Base-by-base conservation (phyloP, 1,140 invertebrate genomes). In the Calliopsis andreniformis region DNA sequence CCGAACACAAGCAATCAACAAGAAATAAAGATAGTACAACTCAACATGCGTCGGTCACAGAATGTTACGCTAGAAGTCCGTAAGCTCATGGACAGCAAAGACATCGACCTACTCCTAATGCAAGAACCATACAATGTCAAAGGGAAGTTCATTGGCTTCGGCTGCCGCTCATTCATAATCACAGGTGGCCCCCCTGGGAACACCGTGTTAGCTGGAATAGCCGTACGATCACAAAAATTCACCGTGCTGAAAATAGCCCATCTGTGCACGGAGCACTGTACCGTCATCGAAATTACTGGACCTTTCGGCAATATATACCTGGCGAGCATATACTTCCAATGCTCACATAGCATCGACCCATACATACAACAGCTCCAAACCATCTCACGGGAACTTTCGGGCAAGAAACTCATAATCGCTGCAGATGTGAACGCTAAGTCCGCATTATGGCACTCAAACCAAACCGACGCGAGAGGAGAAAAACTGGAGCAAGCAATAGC, bases 71-170 rank as follows among this genome's bases (percentile, higher is more conserved):
- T 43, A 4, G 59, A 62, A 25, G 8, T 25, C 0, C 7, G 8
- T 3, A n/a, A 25, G 12, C 5, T 45, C 4, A 10, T 28, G 6
- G 7, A 45, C 7, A 28, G 71, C 1, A 10, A 1, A 14, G n/a
- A 56, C 16, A 42, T 59, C 2, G 49, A 70, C 16, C 25, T 77
- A 7, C 39, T 78, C 0, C 3, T 69, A 1, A 28, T 64, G 2
- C 75, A 81, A 10, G 79, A 81, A 16, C 73, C 75, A 0, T 78
- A 81, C n/a, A 43, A n/a, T 0, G 25, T 56, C 8, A 12, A 39
- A n/a, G 53, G 61, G 5, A 45, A 45, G 1, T n/a, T 76, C 0
- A 10, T 49, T 0, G 66, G 56, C 0, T 25, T 64, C 1, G 66
- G 25, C 2, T 42, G 10, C 12, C 0, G 2, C 0, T n/a, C 25